Conservation (phyloP, 2,797 vertebrate genomes). For the Pelochelys cantorii region DNA sequence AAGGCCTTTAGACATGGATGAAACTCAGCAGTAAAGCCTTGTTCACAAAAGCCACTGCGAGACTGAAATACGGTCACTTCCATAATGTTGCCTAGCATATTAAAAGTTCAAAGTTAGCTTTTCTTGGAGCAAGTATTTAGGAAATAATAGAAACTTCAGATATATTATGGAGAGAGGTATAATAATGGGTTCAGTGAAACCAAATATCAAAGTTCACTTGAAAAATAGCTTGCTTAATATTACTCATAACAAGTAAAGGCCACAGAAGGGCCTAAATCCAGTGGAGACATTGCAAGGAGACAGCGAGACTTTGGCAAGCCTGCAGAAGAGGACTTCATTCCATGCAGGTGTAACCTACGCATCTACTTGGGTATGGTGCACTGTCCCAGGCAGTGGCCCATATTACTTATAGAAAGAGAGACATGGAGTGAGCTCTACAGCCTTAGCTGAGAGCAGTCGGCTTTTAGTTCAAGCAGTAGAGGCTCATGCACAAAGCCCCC, state of each 20-base stretch:
- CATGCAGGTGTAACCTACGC: neutral
- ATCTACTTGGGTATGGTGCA: too few species aligned
- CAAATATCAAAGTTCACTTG: neutral
- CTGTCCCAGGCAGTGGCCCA: too few species aligned
- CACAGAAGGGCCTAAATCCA: neutral
- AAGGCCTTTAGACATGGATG: neutral
- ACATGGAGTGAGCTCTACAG: too few species aligned
- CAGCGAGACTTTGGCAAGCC: neutral
- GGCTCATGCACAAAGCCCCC: too few species aligned
- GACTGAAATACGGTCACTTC: neutral
- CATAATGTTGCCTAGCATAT: neutral
- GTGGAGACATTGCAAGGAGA: neutral
- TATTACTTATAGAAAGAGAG: too few species aligned
- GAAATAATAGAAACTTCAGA: neutral
- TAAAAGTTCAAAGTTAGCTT: neutral
- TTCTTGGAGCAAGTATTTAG: neutral
- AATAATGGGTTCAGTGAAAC: neutral
- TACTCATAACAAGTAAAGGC: neutral
- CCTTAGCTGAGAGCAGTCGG: neutral
- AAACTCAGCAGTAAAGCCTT: neutral
- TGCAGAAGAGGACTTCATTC: neutral
- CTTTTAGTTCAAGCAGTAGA: neutral
- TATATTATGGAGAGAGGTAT: neutral
- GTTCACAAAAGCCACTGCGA: neutral
- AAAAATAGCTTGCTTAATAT: neutral